Evolutionary conservation across 2,113 vertebrate species (phyloP).

Genomic region (Craseonycteris thonglongyai): DNA sequence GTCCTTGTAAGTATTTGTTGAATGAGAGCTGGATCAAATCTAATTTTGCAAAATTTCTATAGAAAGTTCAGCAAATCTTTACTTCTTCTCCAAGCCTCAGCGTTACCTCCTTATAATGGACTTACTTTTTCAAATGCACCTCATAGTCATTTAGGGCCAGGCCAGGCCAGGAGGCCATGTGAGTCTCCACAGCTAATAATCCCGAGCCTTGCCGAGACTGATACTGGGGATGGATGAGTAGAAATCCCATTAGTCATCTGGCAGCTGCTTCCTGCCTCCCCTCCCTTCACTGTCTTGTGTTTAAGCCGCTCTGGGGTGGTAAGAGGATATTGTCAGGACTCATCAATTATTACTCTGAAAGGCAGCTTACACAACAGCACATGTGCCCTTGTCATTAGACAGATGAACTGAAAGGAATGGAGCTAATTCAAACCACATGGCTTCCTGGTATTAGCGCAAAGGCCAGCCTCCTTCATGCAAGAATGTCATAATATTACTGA

Average conservation of each 20-base stretch:
- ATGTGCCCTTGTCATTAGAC: not conserved
- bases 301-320: not conserved
- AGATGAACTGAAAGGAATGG: not conserved
- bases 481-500: not conserved
- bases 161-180: not conserved
- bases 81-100: not conserved
- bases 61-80: not conserved
- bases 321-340: not conserved
- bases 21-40: not conserved
- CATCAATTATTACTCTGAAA: conserved; percentile 12
- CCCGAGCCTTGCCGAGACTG: not conserved
- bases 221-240: not conserved
- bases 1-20: not conserved
- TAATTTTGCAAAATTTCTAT: not conserved
- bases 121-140: not conserved
- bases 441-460: not conserved
- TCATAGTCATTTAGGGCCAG: not conserved
- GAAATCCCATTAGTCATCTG: conserved; percentile 4
- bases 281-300: not conserved
- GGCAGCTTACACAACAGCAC: not conserved
- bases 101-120: not conserved
- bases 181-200: not conserved
- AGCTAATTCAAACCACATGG: not conserved
- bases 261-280: conserved; percentile 41
- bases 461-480: not conserved